phyloP scores from a whole-genome alignment of 1,140 invertebrate species.

The Contarinia nasturtii region DNA sequence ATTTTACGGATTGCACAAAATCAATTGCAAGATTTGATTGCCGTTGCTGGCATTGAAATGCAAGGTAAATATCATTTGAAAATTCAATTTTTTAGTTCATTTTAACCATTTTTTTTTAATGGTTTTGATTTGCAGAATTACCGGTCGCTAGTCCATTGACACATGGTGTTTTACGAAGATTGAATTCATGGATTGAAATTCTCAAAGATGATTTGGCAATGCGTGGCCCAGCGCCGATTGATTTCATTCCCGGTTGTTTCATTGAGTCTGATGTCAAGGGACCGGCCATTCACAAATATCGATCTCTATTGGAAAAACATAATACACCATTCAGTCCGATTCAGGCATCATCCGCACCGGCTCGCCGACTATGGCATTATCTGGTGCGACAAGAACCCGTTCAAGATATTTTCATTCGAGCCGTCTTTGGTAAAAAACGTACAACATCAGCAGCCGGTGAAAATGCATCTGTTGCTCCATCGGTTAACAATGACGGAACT shows the following conservation, averaged over 20 bases:
- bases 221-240: conserved; percentile 46
- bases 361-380: conserved; percentile 81
- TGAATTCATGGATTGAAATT: conserved; percentile 75
- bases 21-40: conserved; percentile 48
- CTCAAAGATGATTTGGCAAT: conserved; percentile 56
- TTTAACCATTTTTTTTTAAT: too few species aligned
- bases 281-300: conserved; percentile 83
- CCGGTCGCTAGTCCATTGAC: conserved; percentile 86
- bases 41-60: conserved; percentile 75
- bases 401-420: conserved; percentile 88
- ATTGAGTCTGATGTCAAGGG: conserved; percentile 49
- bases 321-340: conserved; percentile 87
- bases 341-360: conserved; percentile 56
- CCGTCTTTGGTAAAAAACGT: conserved; percentile 69
- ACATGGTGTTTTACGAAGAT: conserved; percentile 66
- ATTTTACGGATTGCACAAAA: conserved; percentile 64
- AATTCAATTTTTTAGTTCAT: too few species aligned
- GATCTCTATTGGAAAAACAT: conserved; percentile 70
- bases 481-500: background rate
- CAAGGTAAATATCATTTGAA: conserved; percentile 39
- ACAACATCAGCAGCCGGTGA: conserved; percentile 7
- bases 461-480: background rate
- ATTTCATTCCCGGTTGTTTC: conserved; percentile 68
- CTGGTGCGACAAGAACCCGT: conserved; percentile 81
- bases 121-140: conserved; percentile 46